Percentiles rank a stretch among this genome's conserved stretches.
phyloP scores from a whole-genome alignment of 2,888 invertebrate species.

The Polydrusus tereticollis region DNA sequence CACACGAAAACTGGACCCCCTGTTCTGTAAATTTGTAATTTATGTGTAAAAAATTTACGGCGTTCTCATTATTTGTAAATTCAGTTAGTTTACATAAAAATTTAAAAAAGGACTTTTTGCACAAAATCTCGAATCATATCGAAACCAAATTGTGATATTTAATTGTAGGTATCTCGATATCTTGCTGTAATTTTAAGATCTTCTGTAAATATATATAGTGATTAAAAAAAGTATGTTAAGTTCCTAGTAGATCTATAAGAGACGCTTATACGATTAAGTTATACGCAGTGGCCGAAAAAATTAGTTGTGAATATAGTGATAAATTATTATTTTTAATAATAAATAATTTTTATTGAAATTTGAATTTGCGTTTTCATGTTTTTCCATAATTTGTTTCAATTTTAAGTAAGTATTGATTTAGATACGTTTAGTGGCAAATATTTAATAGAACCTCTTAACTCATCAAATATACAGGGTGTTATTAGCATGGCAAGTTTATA shows the following conservation, averaged over 20 bases:
- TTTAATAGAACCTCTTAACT: neutral
- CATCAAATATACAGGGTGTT: neutral
- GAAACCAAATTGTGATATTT: slow-evolving; percentile 47
- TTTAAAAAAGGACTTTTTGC: slow-evolving; percentile 14
- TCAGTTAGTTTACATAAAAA: neutral
- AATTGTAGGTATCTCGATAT: slow-evolving; percentile 8
- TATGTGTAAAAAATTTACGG: neutral
- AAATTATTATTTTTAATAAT: slow-evolving; percentile 57
- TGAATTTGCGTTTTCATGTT: neutral
- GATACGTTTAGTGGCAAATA: slow-evolving; percentile 36
- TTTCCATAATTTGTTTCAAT: neutral
- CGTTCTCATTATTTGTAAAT: neutral
- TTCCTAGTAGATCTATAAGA: slow-evolving; percentile 57
- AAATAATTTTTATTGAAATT: slow-evolving; percentile 53
- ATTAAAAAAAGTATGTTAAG: slow-evolving; percentile 51
- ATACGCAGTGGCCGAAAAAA: slow-evolving; percentile 49
- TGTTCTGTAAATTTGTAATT: neutral
- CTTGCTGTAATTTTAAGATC: slow-evolving; percentile 27
- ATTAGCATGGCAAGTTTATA: too few species aligned
- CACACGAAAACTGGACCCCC: too few species aligned
- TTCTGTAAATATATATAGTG: slow-evolving; percentile 9
- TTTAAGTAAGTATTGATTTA: neutral
- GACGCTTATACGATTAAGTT: slow-evolving; percentile 52
- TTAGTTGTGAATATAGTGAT: slow-evolving; percentile 54
- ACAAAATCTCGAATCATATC: slow-evolving; percentile 22